Evolutionary conservation across 1,140 invertebrate genomes (phyloP).

Genomic region (Coptotermes formosanus): DNA sequence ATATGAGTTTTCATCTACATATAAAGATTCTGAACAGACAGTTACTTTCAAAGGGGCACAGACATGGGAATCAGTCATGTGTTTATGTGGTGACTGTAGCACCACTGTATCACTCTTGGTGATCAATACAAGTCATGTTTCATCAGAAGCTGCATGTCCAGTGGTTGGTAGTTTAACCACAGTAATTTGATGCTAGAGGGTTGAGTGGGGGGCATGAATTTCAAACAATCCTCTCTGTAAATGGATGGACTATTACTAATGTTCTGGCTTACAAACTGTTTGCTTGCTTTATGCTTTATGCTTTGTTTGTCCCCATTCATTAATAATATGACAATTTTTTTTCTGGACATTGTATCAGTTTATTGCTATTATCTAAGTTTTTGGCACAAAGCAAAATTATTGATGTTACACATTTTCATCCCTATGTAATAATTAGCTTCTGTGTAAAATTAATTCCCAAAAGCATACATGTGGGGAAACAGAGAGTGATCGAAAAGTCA

Average conservation of each 20-base stretch:
- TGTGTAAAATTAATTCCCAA: too few species aligned
- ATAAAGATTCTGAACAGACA: neutral
- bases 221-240: neutral
- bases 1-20: too few species aligned
- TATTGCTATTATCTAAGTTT: neutral
- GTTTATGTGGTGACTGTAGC: too few species aligned
- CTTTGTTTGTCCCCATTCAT: neutral
- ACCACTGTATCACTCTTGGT: neutral
- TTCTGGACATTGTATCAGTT: neutral
- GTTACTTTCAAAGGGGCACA: neutral
- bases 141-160: neutral
- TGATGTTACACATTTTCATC: neutral
- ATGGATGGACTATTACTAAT: neutral
- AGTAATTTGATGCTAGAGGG: neutral
- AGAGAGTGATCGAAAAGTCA: too few species aligned
- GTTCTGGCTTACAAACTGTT: neutral
- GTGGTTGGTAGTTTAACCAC: neutral
- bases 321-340: neutral
- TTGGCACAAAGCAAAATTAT: neutral
- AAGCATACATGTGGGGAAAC: too few species aligned
- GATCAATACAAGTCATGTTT: neutral
- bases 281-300: neutral
- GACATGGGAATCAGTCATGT: neutral
- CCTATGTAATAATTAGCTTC: too few species aligned
- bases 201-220: neutral